These are phyloP conservation scores for Aromia moschata DNA, from an alignment of 2,888 invertebrate genomes.

Conservation along the genomic window DNA sequence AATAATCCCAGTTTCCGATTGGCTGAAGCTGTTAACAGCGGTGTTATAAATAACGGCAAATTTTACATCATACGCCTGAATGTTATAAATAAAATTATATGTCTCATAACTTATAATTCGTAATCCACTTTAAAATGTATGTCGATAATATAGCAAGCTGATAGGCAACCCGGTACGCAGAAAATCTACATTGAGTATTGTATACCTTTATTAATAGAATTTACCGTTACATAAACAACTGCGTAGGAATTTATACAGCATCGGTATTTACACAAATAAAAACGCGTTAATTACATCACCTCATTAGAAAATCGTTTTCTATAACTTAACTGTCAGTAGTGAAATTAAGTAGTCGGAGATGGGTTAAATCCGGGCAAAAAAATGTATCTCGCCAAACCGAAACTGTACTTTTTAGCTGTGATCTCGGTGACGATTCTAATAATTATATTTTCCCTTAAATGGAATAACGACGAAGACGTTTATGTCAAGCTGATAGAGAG, in stretches of 20 bases:
- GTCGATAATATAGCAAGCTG: no score
- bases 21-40: no score
- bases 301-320: no score
- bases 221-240: slow-evolving; percentile 10
- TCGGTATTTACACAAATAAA: no score
- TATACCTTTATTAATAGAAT: background rate
- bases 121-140: no score
- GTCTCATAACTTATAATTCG: no score
- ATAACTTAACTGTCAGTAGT: no score
- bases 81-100: no score
- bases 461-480: background rate
- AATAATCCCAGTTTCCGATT: no score
- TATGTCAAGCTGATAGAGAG: slow-evolving; percentile 5
- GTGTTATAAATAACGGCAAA: no score
- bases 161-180: slow-evolving; percentile 3
- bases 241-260: slow-evolving; percentile 7
- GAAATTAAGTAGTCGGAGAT: slow-evolving; percentile 5
- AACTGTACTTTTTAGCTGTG: background rate
- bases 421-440: background rate
- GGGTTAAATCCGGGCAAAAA: background rate
- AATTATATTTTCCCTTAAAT: slow-evolving; percentile 7
- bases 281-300: slow-evolving; percentile 1
- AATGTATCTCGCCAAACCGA: slow-evolving; percentile 14
- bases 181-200: background rate
- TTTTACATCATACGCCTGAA: no score